Percentiles rank a stretch among this genome's conserved stretches.
phyloP scores from a whole-genome alignment of 2,888 invertebrate genomes.

The Dryococelus australis region DNA sequence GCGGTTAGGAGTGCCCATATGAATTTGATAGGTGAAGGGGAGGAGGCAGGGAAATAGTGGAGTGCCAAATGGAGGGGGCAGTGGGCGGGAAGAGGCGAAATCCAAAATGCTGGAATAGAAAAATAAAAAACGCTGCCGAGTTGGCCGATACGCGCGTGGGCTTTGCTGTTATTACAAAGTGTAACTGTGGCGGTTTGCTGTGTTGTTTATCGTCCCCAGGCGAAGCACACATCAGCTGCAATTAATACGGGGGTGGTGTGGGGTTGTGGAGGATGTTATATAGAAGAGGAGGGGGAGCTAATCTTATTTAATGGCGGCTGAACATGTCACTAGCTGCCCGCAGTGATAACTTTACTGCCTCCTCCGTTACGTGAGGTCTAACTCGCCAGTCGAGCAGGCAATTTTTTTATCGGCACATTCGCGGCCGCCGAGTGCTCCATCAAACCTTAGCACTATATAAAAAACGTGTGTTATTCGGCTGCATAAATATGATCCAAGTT shows the following conservation, averaged over 20 bases:
- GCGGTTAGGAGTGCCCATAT: background rate
- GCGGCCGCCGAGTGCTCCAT: background rate
- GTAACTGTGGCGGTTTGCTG: background rate
- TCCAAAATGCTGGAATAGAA: background rate
- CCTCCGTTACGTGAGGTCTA: background rate
- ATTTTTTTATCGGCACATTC: background rate
- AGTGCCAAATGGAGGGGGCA: too few species aligned
- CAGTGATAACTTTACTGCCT: background rate
- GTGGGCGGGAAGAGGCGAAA: background rate
- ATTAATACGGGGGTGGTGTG: background rate
- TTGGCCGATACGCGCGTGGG: background rate
- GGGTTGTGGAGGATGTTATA: background rate
- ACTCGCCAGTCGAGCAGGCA: background rate
- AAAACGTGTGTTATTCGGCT: too few species aligned
- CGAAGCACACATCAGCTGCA: background rate
- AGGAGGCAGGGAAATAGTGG: too few species aligned
- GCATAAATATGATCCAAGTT: too few species aligned
- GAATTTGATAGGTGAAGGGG: background rate
- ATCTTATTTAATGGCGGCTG: conserved; percentile 5
- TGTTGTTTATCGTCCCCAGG: conserved; percentile 5
- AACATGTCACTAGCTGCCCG: background rate
- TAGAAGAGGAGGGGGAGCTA: background rate
- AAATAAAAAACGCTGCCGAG: background rate
- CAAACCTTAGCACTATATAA: background rate
- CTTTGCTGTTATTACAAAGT: background rate